phyloP scores from a whole-genome alignment of 2,797 vertebrate species.

The Enteromius trimaculatus region DNA sequence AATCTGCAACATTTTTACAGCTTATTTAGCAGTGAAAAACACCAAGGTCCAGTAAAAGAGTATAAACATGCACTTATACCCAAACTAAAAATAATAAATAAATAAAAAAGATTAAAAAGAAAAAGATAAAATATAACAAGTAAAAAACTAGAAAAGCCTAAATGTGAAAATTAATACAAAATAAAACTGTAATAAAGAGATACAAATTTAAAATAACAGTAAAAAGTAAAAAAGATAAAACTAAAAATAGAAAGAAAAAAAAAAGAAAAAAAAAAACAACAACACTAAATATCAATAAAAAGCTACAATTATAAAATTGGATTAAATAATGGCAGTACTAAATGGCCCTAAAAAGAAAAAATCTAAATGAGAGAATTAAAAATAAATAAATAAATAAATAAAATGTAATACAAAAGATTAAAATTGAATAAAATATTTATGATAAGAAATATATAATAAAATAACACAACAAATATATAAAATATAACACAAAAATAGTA shows the following conservation, averaged over 20 bases:
- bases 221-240: background rate
- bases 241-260: background rate
- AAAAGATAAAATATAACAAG: background rate
- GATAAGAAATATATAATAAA: background rate
- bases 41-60: background rate
- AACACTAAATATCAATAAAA: too few relatives aligned
- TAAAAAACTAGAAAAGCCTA: background rate
- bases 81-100: background rate
- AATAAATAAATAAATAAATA: background rate
- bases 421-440: too few relatives aligned
- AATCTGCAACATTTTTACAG: background rate
- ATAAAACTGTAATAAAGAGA: background rate
- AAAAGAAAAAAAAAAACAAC: too few relatives aligned
- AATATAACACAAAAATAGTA: background rate
- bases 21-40: background rate
- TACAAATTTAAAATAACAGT: too few relatives aligned
- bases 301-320: background rate
- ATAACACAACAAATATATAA: background rate
- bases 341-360: background rate
- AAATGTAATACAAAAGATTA: too few relatives aligned
- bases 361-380: background rate
- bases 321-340: background rate
- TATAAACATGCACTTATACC: background rate
- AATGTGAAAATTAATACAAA: background rate
- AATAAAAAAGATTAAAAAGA: background rate